Evolutionary conservation across 2,797 vertebrate species (phyloP), one percentile per base, ranked within the genome.

Genomic region (Mormyrus hasselquistii): DNA sequence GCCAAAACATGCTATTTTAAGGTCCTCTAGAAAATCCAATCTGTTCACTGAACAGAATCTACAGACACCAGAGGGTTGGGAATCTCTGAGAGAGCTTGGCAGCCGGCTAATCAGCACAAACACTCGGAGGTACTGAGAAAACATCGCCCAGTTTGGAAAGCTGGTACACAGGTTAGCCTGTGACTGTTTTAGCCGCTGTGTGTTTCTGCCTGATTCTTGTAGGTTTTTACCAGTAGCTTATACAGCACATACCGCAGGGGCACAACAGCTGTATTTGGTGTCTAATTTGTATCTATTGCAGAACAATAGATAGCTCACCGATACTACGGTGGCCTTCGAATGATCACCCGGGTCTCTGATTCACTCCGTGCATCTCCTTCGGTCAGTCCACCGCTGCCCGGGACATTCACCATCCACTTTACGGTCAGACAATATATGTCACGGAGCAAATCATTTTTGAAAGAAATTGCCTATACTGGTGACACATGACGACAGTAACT

Each of bases 1-100:
- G 34, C 53, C 52, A 55, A 57, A 57, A 86, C 22, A 19, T 79
- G 38, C 73, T 79, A 79, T 79, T 79, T 79, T 79, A 44, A 79
- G 34, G 34, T 44, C 73, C 38, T 19, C 73, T n/a, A 79, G 73
- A 79, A 79, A 79, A 79, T 79, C 73, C 73, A 79, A 44, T 79
- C 41, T 79, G 73, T 79, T 79, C 73, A 79, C 73, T 19, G 73
- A 79, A n/a, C 34, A 79, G 73, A 79, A 44, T 79, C 73, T 79
- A 41, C 14, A 2, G 73, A 9, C 38, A 79, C 34, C 73, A 7
- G 10, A 44, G 73, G 73, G 38, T 38, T 34, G 7, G 38, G 73
- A 44, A 79, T 79, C 65, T 79, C 73, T 44, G 34, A 19, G 38
- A 79, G 73, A 41, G 73, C 41, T 44, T 79, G 73, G 73, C 14